Evolutionary conservation across 92 coral and sea anemone species (phyloP).

Genomic region (Umimayanthus kanabou): DNA sequence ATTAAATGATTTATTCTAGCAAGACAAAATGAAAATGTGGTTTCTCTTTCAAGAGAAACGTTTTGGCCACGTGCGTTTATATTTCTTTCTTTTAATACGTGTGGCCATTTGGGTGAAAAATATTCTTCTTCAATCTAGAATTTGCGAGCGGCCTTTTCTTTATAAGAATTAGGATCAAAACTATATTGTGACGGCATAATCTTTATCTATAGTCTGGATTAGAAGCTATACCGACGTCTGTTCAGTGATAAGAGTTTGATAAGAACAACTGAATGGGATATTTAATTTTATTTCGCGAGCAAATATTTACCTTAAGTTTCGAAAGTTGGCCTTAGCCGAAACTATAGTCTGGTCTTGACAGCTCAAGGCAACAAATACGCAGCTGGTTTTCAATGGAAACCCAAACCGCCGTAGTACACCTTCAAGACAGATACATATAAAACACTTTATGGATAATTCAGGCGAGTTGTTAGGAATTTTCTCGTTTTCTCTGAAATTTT

Average conservation of each 20-base stretch:
- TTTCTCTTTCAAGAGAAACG: neutral
- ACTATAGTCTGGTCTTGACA: neutral
- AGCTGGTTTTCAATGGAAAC: conserved; percentile 31
- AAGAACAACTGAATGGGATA: neutral
- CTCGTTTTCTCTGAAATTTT: neutral
- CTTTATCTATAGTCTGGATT: conserved; percentile 9
- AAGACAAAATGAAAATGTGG: neutral
- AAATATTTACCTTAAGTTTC: conserved; percentile 13
- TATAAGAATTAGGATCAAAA: neutral
- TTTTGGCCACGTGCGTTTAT: neutral
- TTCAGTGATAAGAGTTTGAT: neutral
- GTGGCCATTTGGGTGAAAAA: neutral
- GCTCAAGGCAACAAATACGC: neutral
- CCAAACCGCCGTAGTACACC: neutral
- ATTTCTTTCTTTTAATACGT: neutral
- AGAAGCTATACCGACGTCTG: neutral
- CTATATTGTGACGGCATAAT: neutral
- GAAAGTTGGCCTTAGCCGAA: conserved; percentile 3
- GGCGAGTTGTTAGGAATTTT: neutral
- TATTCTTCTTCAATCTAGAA: neutral
- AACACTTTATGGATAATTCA: neutral
- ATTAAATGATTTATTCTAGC: neutral
- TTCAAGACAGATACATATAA: neutral
- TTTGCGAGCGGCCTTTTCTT: neutral
- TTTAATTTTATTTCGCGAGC: neutral